Evolutionary conservation across 2,797 vertebrate species (phyloP).

Genomic region (Orestias chungarensis): DNA sequence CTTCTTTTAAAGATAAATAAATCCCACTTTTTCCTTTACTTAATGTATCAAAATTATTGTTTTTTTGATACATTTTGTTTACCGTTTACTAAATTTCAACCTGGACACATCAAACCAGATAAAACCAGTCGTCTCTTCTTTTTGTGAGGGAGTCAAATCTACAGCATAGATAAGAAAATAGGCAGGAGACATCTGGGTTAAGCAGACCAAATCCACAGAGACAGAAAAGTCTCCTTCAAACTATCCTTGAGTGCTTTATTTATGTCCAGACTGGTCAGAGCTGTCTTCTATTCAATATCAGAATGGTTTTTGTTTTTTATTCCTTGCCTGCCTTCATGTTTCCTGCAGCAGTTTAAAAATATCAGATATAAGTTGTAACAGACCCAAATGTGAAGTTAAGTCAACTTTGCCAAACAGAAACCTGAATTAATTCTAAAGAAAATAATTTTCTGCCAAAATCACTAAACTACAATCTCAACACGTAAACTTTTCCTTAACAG

Average conservation of each 20-base stretch:
- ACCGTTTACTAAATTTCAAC: no score
- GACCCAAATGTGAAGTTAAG: neutral
- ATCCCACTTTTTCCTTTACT: neutral
- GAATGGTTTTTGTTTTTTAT: neutral
- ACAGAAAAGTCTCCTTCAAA: neutral
- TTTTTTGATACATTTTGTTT: neutral
- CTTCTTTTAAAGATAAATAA: neutral
- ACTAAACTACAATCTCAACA: neutral
- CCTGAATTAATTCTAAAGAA: neutral
- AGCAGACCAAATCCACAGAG: no score
- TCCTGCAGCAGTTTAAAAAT: neutral
- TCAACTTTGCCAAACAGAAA: neutral
- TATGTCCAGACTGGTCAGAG: neutral
- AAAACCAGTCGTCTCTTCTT: neutral
- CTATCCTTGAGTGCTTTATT: neutral
- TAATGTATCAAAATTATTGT: neutral
- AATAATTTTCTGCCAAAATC: neutral
- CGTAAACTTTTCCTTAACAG: neutral
- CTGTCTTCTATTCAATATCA: neutral
- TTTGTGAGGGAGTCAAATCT: neutral
- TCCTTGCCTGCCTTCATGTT: neutral
- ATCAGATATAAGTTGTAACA: neutral
- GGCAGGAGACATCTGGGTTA: neutral
- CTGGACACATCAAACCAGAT: neutral
- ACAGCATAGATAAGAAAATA: neutral